Evolutionary conservation across 2,888 invertebrate genomes (phyloP).

Genomic region (Ceriagrion tenellum): DNA sequence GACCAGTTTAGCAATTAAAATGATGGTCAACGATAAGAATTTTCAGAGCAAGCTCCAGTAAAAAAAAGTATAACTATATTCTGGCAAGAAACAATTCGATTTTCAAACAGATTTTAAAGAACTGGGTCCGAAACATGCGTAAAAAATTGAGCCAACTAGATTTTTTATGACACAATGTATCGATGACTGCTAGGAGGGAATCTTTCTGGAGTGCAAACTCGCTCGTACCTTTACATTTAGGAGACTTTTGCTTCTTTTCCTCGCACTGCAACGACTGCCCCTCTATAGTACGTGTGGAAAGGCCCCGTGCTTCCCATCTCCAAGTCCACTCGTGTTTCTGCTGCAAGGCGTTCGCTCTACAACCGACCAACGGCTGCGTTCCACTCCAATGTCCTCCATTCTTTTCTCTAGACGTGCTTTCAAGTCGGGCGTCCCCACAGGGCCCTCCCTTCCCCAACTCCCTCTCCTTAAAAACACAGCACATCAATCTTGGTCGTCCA

Average conservation of each 20-base stretch:
- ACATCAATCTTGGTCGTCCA: neutral
- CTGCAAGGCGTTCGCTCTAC: neutral
- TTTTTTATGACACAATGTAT: neutral
- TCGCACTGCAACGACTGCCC: neutral
- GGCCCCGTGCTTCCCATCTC: neutral
- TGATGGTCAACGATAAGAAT: too few species aligned
- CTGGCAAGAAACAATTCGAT: too few species aligned
- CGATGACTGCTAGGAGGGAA: neutral
- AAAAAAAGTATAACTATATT: too few species aligned
- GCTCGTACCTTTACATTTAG: neutral
- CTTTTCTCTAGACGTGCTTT: neutral
- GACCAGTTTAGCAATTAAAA: too few species aligned
- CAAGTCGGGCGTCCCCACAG: neutral
- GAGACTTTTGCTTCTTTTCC: neutral
- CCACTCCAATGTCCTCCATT: slow-evolving; percentile 18
- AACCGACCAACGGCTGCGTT: neutral
- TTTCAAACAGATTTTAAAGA: too few species aligned
- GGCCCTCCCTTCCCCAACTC: too few species aligned
- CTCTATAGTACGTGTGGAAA: neutral
- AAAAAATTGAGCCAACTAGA: too few species aligned
- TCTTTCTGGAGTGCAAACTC: neutral
- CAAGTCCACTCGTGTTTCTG: neutral
- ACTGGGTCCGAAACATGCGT: too few species aligned
- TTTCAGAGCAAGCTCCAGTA: too few species aligned
- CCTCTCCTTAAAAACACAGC: neutral